Evolutionary conservation across 2,888 invertebrate species (phyloP).

Genomic region (Drosophila ustulata): DNA sequence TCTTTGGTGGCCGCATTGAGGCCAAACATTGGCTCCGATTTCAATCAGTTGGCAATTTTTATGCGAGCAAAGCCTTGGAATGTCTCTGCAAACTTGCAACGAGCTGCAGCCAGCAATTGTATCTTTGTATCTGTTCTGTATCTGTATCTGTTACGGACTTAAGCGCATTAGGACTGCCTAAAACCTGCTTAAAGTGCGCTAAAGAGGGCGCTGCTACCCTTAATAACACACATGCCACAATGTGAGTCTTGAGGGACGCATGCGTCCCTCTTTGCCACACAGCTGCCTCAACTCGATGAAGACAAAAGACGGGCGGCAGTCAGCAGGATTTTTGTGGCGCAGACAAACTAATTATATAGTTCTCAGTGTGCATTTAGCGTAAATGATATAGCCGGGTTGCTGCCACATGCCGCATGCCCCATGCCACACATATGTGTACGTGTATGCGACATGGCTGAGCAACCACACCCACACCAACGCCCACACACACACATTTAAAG

Average conservation of each 20-base stretch:
- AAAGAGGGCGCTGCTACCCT: conserved; percentile 55
- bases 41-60: conserved; percentile 65
- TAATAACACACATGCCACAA: conserved; percentile 45
- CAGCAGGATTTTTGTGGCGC: conserved; percentile 50
- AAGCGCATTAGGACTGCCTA: conserved; percentile 67
- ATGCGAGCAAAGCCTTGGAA: conserved; percentile 58
- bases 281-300: conserved; percentile 35
- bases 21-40: conserved; percentile 64
- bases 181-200: conserved; percentile 52
- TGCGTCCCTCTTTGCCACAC: conserved; percentile 5
- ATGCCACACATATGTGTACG: conserved; percentile 46
- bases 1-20: conserved; percentile 68
- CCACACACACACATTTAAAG: conserved; percentile 1
- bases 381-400: conserved; percentile 39
- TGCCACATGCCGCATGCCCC: conserved; percentile 57
- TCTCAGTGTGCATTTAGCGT: conserved; percentile 75
- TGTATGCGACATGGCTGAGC: conserved; percentile 66
- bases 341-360: conserved; percentile 74
- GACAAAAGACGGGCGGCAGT: conserved; percentile 3
- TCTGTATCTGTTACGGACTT: conserved; percentile 30
- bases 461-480: conserved; percentile 23
- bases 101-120: conserved; percentile 21
- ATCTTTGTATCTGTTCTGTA: conserved; percentile 18
- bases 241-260: conserved; percentile 44
- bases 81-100: conserved; percentile 39